A percentile compares a stretch with the other conserved stretches of the same genome.
These are phyloP conservation scores for Mus pahari DNA, from an alignment of 2,113 vertebrate genomes.

Conservation along the genomic window DNA sequence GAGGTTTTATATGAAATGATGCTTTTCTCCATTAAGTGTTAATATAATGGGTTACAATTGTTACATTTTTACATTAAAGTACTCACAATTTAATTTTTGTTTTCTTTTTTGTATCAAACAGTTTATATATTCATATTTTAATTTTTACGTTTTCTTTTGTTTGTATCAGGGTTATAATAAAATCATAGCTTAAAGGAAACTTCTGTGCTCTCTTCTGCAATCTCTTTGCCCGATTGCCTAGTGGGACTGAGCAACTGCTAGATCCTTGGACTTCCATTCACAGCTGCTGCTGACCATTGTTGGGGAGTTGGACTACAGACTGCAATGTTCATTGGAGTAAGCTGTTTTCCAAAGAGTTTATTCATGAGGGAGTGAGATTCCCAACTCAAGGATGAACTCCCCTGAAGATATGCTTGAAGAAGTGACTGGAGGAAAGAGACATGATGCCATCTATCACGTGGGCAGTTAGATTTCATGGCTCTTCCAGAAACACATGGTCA, in stretches of 20 bases:
- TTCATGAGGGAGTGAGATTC: background rate
- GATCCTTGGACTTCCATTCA: too few species aligned
- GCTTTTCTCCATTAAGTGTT: background rate
- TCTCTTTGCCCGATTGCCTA: too few species aligned
- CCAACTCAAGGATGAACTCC: background rate
- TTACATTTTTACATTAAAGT: background rate
- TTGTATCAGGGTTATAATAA: background rate
- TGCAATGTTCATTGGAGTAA: too few species aligned
- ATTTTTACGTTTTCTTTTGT: background rate
- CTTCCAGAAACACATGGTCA: background rate
- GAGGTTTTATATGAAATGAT: background rate
- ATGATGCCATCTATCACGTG: too few species aligned
- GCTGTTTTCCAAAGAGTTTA: background rate
- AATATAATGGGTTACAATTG: background rate
- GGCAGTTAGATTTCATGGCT: background rate
- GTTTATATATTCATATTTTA: background rate
- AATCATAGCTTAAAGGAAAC: background rate
- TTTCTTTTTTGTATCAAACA: background rate
- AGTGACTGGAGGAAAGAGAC: background rate
- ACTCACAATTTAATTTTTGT: background rate
- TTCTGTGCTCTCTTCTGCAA: too few species aligned
- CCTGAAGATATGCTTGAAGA: background rate
- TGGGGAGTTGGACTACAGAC: too few species aligned
- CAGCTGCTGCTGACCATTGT: too few species aligned
- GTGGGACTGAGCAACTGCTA: too few species aligned